phyloP scores from a whole-genome alignment of 2,797 vertebrate species.

The Pyrocephalus nanus region DNA sequence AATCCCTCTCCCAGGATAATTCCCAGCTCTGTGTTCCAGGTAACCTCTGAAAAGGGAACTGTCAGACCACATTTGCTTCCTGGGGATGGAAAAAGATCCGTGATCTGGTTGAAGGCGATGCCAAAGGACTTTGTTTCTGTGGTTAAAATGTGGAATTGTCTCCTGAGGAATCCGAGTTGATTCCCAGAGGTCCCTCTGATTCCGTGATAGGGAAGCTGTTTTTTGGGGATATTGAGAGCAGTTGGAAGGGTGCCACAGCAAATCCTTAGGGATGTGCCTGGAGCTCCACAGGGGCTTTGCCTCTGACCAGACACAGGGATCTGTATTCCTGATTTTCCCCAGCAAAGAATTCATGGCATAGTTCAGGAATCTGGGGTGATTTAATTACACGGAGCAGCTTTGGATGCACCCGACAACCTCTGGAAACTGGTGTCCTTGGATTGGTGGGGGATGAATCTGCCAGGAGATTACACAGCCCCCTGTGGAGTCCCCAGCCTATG shows the following conservation, averaged over 20 bases:
- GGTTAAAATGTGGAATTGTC: background rate
- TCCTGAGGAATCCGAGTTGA: background rate
- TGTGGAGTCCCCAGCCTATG: rapidly evolving
- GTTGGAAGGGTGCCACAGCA: background rate
- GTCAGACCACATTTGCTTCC: background rate
- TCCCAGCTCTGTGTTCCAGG: background rate
- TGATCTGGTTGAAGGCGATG: background rate
- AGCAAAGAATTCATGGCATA: rapidly evolving
- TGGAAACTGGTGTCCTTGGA: background rate
- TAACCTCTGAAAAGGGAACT: background rate
- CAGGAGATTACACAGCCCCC: background rate
- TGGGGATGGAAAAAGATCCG: background rate
- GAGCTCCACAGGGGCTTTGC: background rate
- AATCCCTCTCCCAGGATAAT: background rate
- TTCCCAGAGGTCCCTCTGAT: background rate
- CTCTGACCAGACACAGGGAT: background rate
- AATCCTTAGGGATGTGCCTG: background rate
- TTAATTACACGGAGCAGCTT: background rate
- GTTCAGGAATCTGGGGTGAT: background rate
- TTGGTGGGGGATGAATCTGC: background rate
- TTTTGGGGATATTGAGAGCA: background rate
- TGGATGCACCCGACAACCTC: background rate
- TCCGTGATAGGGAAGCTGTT: background rate
- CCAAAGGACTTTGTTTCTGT: background rate
- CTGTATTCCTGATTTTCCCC: background rate